Evolutionary conservation across 1,140 invertebrate species (phyloP).

Genomic region (Lerema accius): DNA sequence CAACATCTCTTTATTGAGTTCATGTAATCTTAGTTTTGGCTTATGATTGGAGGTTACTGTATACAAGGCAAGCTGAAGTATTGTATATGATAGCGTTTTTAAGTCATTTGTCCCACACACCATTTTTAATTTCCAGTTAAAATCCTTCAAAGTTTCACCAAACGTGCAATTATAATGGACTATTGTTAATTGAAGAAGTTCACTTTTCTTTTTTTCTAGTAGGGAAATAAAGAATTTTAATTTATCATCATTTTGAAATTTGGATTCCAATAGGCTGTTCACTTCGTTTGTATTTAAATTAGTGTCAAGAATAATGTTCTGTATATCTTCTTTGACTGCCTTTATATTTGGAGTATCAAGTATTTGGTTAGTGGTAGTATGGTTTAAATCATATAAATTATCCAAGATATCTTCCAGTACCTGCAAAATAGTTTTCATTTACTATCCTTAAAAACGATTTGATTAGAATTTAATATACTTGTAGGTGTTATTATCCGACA

Average conservation of each 20-base stretch:
- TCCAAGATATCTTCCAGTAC: slow-evolving; percentile 18
- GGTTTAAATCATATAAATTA: slow-evolving; percentile 11
- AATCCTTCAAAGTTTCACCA: slow-evolving; percentile 57
- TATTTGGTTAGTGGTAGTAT: not conserved
- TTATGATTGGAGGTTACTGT: slow-evolving; percentile 46
- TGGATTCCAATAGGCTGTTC: slow-evolving; percentile 35
- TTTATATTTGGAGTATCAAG: slow-evolving; percentile 9
- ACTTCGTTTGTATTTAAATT: slow-evolving; percentile 44
- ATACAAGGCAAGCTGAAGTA: slow-evolving; percentile 56
- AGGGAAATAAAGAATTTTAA: slow-evolving; percentile 38
- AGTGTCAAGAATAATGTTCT: slow-evolving; percentile 44
- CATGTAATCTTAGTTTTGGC: slow-evolving; percentile 49
- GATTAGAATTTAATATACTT: no score
- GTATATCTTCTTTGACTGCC: slow-evolving; percentile 47
- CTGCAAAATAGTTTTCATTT: not conserved
- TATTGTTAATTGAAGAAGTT: slow-evolving; percentile 55
- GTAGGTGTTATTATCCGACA: no score
- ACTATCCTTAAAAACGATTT: no score
- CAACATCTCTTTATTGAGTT: slow-evolving; percentile 62
- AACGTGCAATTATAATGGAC: slow-evolving; percentile 56
- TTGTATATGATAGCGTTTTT: slow-evolving; percentile 60
- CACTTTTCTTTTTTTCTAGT: slow-evolving; percentile 47
- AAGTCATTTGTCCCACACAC: slow-evolving; percentile 69
- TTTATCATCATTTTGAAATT: slow-evolving; percentile 47
- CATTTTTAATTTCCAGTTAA: slow-evolving; percentile 68